Evolutionary conservation across 1,140 invertebrate species (phyloP).

Genomic region (Caenorhabditis briggsae): DNA sequence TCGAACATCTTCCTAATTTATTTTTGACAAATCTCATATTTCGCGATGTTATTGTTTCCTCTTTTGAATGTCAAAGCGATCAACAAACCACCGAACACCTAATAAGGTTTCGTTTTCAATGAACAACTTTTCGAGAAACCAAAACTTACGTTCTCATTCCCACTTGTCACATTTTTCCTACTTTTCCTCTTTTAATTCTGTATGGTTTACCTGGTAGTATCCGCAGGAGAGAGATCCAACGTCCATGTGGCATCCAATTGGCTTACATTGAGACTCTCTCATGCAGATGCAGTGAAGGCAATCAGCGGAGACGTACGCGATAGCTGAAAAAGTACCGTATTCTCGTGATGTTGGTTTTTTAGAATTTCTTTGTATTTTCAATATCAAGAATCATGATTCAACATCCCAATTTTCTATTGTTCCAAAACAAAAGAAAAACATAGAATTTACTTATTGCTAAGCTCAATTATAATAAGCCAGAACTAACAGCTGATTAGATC

Average conservation of each 20-base stretch:
- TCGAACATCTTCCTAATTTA: not conserved
- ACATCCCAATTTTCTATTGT: not conserved
- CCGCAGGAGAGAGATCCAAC: slow-evolving; percentile 77
- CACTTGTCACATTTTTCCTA: not conserved
- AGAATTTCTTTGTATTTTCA: not conserved
- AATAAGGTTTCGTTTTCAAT: not conserved
- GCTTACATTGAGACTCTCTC: slow-evolving; percentile 72
- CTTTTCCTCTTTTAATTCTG: no score
- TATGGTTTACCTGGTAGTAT: slow-evolving; percentile 73
- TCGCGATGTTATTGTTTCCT: slow-evolving; percentile 30
- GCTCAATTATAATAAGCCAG: not conserved
- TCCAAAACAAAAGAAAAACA: not conserved
- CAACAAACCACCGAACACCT: slow-evolving; percentile 10
- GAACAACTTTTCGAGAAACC: not conserved
- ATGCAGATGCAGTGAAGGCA: slow-evolving; percentile 68
- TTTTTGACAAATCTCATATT: not conserved
- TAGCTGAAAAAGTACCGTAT: slow-evolving; percentile 36
- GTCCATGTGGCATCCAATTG: slow-evolving; percentile 76
- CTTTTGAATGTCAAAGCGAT: slow-evolving; percentile 32
- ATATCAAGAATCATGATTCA: not conserved
- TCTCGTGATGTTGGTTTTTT: not conserved
- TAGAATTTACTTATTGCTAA: not conserved
- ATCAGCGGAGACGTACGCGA: slow-evolving; percentile 56
- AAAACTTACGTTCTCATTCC: not conserved
- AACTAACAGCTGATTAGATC: not conserved